phyloP scores from a whole-genome alignment of 2,888 invertebrate genomes.

The Amphimallon solstitiale region DNA sequence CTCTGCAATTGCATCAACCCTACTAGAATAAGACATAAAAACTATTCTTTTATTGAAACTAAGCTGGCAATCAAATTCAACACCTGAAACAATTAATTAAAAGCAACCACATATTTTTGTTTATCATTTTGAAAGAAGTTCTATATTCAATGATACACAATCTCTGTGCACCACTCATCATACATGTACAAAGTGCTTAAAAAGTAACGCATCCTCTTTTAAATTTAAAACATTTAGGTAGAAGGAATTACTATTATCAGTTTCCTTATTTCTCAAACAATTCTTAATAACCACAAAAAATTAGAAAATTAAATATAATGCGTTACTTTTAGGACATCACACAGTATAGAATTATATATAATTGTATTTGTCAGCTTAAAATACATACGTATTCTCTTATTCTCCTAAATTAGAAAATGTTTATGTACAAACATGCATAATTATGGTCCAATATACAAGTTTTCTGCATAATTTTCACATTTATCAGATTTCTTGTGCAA shows the following conservation, averaged over 20 bases:
- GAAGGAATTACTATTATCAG: not conserved
- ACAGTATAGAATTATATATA: conserved; percentile 9
- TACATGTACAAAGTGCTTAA: conserved; percentile 4
- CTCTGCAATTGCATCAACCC: not conserved
- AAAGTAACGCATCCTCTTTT: not conserved
- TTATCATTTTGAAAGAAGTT: not conserved
- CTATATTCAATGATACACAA: not conserved
- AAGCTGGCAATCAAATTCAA: not conserved
- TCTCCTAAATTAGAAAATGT: not conserved
- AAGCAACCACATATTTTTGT: not conserved
- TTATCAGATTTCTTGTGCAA: too few relatives aligned
- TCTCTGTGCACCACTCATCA: conserved; percentile 1
- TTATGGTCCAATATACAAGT: too few relatives aligned
- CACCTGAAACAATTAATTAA: not conserved
- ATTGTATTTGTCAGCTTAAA: not conserved
- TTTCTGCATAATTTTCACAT: too few relatives aligned
- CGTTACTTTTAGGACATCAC: not conserved
- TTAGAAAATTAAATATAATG: not conserved
- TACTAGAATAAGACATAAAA: too few relatives aligned
- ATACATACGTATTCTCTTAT: not conserved
- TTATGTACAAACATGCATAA: too few relatives aligned
- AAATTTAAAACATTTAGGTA: not conserved
- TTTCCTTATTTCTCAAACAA: too few relatives aligned
- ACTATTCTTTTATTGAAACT: too few relatives aligned
- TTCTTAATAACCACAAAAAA: not conserved